Percentiles rank a stretch among this genome's conserved stretches.
These are phyloP conservation scores for Acropora tenuis DNA, from an alignment of 64 coral and sea anemone genomes.

Conservation along the genomic window DNA sequence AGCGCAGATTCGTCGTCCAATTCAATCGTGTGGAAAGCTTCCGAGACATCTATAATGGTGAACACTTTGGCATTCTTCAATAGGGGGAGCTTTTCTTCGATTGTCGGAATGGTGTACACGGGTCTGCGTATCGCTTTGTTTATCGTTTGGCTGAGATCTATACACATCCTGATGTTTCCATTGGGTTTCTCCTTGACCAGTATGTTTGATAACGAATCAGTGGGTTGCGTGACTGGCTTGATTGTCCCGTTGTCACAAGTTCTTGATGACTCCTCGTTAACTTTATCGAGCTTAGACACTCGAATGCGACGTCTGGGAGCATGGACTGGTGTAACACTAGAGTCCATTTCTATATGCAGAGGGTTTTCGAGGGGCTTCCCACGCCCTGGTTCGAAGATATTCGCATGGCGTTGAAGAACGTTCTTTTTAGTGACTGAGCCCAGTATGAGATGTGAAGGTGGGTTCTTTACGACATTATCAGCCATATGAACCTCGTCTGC, in stretches of 20 bases:
- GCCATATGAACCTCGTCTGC: conserved; percentile 14
- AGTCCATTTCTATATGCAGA: conserved; percentile 25
- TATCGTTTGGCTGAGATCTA: conserved; percentile 65
- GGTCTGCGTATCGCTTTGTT: neutral
- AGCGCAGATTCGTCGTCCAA: conserved; percentile 17
- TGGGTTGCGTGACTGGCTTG: neutral
- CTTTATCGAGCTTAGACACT: conserved; percentile 49
- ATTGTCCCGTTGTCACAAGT: neutral
- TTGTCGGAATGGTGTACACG: no score
- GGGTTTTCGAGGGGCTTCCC: neutral
- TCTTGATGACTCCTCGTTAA: neutral
- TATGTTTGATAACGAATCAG: neutral
- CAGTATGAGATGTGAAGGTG: neutral
- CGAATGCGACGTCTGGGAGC: conserved; percentile 26
- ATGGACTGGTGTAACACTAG: conserved; percentile 39
- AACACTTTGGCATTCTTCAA: conserved; percentile 50
- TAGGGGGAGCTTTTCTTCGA: neutral
- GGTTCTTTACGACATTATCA: neutral
- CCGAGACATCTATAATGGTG: conserved; percentile 52
- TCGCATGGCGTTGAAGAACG: neutral
- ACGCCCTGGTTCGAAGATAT: neutral
- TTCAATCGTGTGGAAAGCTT: conserved; percentile 51
- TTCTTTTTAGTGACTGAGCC: neutral
- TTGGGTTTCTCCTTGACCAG: conserved; percentile 60
- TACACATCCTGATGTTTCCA: conserved; percentile 50